phyloP scores from a whole-genome alignment of 2,888 invertebrate species.

The Dascillus cervinus region DNA sequence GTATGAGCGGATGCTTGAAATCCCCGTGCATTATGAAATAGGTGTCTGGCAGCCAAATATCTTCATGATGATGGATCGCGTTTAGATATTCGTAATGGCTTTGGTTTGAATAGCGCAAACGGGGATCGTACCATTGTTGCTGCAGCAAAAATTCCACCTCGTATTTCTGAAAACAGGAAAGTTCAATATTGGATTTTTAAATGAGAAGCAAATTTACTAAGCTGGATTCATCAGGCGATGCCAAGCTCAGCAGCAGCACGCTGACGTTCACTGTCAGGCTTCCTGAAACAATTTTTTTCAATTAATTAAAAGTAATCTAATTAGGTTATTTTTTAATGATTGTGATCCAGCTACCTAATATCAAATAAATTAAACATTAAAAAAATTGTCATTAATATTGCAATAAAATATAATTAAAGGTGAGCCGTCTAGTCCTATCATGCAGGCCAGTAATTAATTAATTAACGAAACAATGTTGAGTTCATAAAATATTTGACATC shows the following conservation, averaged over 20 bases:
- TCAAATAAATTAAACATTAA: no score
- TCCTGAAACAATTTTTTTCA: slow-evolving; percentile 53
- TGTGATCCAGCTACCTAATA: no score
- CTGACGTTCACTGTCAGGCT: slow-evolving; percentile 90
- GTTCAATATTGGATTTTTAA: neutral
- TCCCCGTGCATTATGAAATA: slow-evolving; percentile 96
- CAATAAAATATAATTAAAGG: no score
- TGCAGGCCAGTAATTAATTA: no score
- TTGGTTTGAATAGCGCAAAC: slow-evolving; percentile 81
- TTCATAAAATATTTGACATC: no score
- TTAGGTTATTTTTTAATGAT: neutral
- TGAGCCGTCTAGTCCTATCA: no score
- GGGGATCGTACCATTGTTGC: slow-evolving; percentile 89
- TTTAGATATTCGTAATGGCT: slow-evolving; percentile 83
- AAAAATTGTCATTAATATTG: no score
- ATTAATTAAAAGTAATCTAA: neutral
- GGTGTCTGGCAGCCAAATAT: slow-evolving; percentile 90
- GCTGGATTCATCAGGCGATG: slow-evolving; percentile 93
- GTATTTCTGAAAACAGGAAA: slow-evolving; percentile 67
- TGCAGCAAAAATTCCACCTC: slow-evolving; percentile 91
- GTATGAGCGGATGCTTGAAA: slow-evolving; percentile 89
- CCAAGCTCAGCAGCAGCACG: slow-evolving; percentile 86
- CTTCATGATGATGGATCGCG: slow-evolving; percentile 87
- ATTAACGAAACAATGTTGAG: no score
- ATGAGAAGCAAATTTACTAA: slow-evolving; percentile 88